These are phyloP conservation scores for Hexactinellida sp. DNA, from an alignment of 37 sponge, comb jelly and placozoan genomes.

Conservation along the genomic window DNA sequence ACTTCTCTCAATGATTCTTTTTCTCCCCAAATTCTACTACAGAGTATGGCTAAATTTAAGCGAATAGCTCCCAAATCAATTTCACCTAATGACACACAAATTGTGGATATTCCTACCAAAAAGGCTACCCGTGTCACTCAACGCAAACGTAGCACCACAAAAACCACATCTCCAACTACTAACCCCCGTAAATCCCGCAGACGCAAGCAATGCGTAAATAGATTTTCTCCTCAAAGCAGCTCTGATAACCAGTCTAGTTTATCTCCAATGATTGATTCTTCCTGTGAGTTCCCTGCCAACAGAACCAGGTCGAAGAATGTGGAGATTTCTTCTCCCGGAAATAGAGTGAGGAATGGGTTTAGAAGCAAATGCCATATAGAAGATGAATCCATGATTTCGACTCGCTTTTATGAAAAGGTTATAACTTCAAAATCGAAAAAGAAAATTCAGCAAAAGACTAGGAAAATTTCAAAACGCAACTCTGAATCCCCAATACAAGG, in stretches of 20 bases:
- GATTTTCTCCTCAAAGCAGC: neutral
- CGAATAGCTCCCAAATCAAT: neutral
- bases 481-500: neutral
- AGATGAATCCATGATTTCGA: neutral
- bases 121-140: slow-evolving; percentile 8
- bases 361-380: neutral
- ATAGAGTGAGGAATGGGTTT: neutral
- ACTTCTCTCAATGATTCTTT: neutral
- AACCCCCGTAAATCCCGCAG: neutral
- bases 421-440: neutral
- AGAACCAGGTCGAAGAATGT: neutral
- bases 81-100: neutral
- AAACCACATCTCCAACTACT: too few species aligned
- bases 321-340: neutral
- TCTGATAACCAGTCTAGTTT: neutral
- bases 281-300: neutral
- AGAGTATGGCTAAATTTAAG: neutral
- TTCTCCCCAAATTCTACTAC: neutral
- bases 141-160: neutral
- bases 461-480: neutral
- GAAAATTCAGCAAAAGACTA: neutral
- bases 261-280: neutral
- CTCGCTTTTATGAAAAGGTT: neutral
- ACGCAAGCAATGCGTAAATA: neutral
- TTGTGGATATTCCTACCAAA: neutral